Evolutionary conservation across 2,888 invertebrate species (phyloP), one percentile per base, ranked within the genome.

Genomic region (Macaria liturata): DNA sequence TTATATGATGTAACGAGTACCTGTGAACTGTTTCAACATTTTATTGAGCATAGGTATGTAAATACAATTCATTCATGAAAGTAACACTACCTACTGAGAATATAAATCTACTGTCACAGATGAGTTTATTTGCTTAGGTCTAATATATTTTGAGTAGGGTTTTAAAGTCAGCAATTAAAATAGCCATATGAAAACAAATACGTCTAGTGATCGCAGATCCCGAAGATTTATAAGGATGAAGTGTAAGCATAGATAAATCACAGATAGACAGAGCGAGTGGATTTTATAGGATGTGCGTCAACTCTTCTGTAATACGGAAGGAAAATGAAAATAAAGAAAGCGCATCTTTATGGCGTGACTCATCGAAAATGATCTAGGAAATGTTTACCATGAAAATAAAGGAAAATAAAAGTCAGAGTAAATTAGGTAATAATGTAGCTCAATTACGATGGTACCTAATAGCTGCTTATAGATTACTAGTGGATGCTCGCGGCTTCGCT

Each of bases 211-310:
- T 32, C 31, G 34, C 52, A 45, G 40, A 45, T 49, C 48, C 44
- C 57, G 45, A 45, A 52, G 53, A 49, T 58, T 54, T 54, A 58
- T 49, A 20, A 8, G 53, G 34, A 57, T 49, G 34, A 46, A 54
- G 42, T 49, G 49, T 54, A 58, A 58, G 46, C 54, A 53, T 42
- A 20, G 5, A 49, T 53, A 54, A 74, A 70, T 67, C 71, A 72
- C 69, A 68, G 69, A 72, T 69, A 72, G 66, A 65, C 71, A 71
- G 66, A 68, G 64, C 69, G 73, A 71, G 71, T 71, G 67, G 69
- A 71, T 75, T 71, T 64, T 43, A 64, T 66, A 74, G 72, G 67
- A 68, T 70, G 72, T 78, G 78, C 80, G 79, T 81, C 81, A 82
- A 78, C 74, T 74, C 74, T 73, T 20, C 73, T 70, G 77, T 79